Evolutionary conservation across 1,140 invertebrate genomes (phyloP).

Genomic region (Globodera rostochiensis): DNA sequence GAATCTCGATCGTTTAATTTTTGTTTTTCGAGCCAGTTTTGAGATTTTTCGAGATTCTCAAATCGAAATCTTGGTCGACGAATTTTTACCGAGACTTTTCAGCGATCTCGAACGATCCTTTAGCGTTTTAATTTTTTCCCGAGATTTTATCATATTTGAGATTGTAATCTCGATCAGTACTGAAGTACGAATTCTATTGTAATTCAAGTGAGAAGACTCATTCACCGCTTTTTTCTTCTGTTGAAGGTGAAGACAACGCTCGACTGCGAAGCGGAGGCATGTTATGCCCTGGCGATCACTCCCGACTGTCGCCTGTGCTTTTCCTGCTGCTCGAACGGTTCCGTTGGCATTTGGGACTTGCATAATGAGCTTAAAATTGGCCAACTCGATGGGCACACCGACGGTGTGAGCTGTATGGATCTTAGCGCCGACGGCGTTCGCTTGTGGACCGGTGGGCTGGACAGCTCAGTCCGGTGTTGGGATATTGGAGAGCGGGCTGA

Average conservation of each 20-base stretch:
- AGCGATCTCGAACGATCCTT: too few species aligned
- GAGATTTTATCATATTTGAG: too few species aligned
- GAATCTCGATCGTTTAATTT: too few species aligned
- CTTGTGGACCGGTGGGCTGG: slow-evolving; percentile 92
- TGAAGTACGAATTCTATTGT: too few species aligned
- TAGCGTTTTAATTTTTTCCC: too few species aligned
- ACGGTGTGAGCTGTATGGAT: slow-evolving; percentile 93
- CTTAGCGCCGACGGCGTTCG: slow-evolving; percentile 92
- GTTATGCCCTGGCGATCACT: slow-evolving; percentile 93
- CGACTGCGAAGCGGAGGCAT: slow-evolving; percentile 92
- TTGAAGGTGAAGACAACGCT: slow-evolving; percentile 77
- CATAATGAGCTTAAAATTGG: slow-evolving; percentile 84
- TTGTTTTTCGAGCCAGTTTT: too few species aligned
- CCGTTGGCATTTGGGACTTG: slow-evolving; percentile 92
- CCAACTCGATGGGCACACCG: slow-evolving; percentile 89
- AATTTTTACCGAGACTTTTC: too few species aligned
- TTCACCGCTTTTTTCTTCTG: too few species aligned
- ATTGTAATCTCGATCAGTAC: too few species aligned
- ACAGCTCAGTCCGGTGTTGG: slow-evolving; percentile 95
- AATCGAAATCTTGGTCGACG: too few species aligned
- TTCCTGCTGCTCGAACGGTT: slow-evolving; percentile 91
- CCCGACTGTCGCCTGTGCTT: slow-evolving; percentile 95
- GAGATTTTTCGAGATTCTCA: too few species aligned
- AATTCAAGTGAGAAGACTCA: too few species aligned
- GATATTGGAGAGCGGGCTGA: slow-evolving; percentile 88